Evolutionary conservation across 2,113 vertebrate species (phyloP).

Genomic region (Vireo altiloquus): DNA sequence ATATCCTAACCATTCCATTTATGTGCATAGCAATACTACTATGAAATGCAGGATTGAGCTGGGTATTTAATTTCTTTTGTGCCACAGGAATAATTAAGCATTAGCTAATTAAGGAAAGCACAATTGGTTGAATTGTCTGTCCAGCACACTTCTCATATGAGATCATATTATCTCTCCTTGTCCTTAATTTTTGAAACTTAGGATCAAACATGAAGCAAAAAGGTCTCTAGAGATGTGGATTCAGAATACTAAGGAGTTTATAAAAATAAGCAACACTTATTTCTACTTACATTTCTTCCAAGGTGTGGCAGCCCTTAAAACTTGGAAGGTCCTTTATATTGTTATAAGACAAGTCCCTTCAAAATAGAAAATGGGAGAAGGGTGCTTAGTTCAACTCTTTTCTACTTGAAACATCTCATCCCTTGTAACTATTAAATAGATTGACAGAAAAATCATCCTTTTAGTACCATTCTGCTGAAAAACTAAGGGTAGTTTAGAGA

Average conservation of each 20-base stretch:
- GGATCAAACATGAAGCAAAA: background rate
- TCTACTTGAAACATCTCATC: background rate
- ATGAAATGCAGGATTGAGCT: background rate
- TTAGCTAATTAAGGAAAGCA: background rate
- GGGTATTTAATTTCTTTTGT: background rate
- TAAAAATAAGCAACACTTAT: background rate
- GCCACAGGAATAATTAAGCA: background rate
- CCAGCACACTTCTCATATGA: background rate
- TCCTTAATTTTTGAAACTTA: background rate
- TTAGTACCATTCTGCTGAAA: background rate
- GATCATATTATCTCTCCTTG: background rate
- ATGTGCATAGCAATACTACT: background rate
- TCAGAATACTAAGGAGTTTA: background rate
- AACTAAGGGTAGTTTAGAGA: background rate
- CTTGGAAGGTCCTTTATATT: slow-evolving; percentile 84
- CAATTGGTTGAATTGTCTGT: background rate
- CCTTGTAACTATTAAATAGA: background rate
- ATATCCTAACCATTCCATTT: background rate
- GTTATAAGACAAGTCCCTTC: slow-evolving; percentile 94
- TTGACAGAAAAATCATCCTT: background rate
- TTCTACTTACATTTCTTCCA: slow-evolving; percentile 94
- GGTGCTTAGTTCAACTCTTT: background rate
- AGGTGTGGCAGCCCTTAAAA: slow-evolving; percentile 84
- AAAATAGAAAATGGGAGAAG: slow-evolving; percentile 8
- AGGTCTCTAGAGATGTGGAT: background rate